Evolutionary conservation across 2,888 invertebrate species (phyloP).

Genomic region (Cerastis rubricosa): DNA sequence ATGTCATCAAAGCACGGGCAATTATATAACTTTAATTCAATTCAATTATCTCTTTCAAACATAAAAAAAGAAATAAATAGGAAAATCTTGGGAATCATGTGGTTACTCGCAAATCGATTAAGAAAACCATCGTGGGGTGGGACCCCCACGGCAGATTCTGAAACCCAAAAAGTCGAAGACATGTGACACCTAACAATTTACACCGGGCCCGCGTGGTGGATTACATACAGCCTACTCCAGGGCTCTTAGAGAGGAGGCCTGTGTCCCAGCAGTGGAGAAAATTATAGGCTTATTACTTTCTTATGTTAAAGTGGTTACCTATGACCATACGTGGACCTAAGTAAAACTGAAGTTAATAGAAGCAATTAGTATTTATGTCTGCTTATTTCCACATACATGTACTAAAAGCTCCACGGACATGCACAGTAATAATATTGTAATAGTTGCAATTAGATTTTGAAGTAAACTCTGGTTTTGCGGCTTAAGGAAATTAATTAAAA

Average conservation of each 20-base stretch:
- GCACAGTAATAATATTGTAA: conserved; percentile 21
- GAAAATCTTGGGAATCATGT: neutral
- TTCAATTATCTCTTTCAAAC: neutral
- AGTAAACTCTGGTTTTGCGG: conserved; percentile 15
- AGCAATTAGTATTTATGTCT: conserved; percentile 3
- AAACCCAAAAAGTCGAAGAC: neutral
- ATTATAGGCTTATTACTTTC: neutral
- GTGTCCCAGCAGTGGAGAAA: neutral
- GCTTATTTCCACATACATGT: conserved; percentile 20
- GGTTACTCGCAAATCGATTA: neutral
- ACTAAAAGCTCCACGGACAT: neutral
- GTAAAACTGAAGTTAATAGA: conserved; percentile 5
- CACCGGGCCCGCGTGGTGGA: neutral
- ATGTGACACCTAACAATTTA: neutral
- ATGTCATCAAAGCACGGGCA: neutral
- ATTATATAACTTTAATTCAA: too few species aligned
- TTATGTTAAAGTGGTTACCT: neutral
- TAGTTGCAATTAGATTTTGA: conserved; percentile 40
- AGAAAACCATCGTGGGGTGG: neutral
- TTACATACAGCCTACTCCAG: neutral
- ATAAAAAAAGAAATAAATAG: too few species aligned
- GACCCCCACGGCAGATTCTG: neutral
- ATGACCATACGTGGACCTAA: neutral
- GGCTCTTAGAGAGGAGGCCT: neutral
- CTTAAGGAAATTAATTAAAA: conserved; percentile 37